Evolutionary conservation across 2,888 invertebrate species (phyloP), one percentile per base, ranked within the genome.

Genomic region (Lasioglossum calceatum): DNA sequence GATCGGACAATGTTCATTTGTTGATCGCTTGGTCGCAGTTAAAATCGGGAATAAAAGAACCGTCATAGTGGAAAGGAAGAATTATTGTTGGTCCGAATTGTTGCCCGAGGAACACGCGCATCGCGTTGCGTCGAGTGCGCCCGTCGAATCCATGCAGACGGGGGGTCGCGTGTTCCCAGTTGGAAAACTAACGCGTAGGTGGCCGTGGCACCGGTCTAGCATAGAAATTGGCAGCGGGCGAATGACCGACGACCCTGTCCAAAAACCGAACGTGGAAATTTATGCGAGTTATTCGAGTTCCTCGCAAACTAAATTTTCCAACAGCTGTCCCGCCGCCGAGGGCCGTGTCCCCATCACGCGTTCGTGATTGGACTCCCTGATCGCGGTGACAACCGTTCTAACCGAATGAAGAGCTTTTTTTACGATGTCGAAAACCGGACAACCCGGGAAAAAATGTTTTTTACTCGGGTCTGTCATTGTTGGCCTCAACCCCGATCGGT

Each of bases 271-370:
- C 42, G 67, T 74, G 67, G 75, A 80, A 89, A 89, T 89, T 89
- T 89, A 89, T 87, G 87, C 87, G 89, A 89, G 85, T 89, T 84
- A 82, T 82, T 88, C 84, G 82, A 82, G 77, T 78, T 74, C 70
- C 82, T 85, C 42, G 86, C 75, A 78, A 87, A 81, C 86, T 82
- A 73, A 86, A 86, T 86, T 86, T 85, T 78, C 77, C 85, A 47
- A n/a, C 85, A 79, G 72, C 85, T 79, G 85, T 67, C 84, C 70
- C 50, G 58, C n/a, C 71, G 72, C 8, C 44, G 61, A 23, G 54
- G 50, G 23, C 61, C 61, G 16, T 16, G 50, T 32, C 81, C 67
- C 70, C 61, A 61, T 64, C 77, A 19, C 82, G 19, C 27, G 79
- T 79, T 77, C 85, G 84, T 79, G 85, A 84, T 85, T 72, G 64